A percentile compares a stretch with the other conserved stretches of the same genome.
Conservation (phyloP, 2,888 invertebrate species). For the Chouioia cunea region DNA sequence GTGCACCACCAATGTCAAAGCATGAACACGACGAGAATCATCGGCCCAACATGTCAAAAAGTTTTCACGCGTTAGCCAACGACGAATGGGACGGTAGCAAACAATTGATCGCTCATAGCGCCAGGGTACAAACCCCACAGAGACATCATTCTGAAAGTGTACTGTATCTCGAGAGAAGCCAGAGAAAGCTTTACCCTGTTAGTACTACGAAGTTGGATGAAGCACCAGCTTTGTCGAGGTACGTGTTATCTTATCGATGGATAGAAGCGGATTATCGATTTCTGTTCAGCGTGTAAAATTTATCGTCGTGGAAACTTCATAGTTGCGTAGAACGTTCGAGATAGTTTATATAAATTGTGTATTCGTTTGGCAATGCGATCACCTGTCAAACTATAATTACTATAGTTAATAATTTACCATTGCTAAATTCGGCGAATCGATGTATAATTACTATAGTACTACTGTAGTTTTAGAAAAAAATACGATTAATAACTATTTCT, state of each 20-base stretch:
- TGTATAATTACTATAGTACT: no score
- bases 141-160: constrained; percentile 84
- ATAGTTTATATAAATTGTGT: no score
- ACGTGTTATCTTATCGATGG: neutral
- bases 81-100: constrained; percentile 58
- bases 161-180: constrained; percentile 74
- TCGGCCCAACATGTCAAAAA: constrained; percentile 67
- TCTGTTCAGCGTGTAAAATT: no score
- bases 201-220: constrained; percentile 74
- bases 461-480: no score
- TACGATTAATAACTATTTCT: no score
- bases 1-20: constrained; percentile 41
- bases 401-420: no score
- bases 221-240: constrained; percentile 53
- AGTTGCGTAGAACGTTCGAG: no score
- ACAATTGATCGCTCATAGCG: constrained; percentile 82
- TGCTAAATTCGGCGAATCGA: no score
- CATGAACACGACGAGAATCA: constrained; percentile 46
- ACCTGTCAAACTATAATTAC: no score
- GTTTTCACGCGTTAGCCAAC: constrained; percentile 36
- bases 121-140: constrained; percentile 82
- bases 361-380: no score
- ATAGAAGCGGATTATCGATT: no score
- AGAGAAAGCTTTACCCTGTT: constrained; percentile 77
- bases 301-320: no score